Evolutionary conservation across 2,888 invertebrate species (phyloP), one percentile per base, ranked within the genome.

Genomic region (Monopis laevigella): DNA sequence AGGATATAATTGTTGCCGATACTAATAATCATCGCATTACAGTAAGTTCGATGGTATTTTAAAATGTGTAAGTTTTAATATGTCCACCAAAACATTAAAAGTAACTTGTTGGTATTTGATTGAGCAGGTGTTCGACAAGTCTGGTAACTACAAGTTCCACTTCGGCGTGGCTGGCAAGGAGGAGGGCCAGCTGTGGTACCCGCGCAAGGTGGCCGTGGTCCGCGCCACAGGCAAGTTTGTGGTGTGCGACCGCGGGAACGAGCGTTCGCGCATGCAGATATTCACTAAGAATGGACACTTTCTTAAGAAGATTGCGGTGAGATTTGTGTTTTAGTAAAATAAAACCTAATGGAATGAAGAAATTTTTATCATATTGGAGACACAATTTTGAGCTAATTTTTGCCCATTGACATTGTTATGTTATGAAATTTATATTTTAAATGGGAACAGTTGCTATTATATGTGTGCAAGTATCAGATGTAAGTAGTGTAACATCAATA

Each of bases 231-330:
- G 93, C 27, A 93, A 93, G 65, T 93, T 93, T 66, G 96, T 98
- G n/a, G 95, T 98, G 2, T 98, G 98, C 67, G 98, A 98, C 74
- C 90, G 98, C 49, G 97, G 97, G 36, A 96, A 95, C 58, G 97
- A 98, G 65, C 87, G 97, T 42, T 96, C 96, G 1, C 88, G 97
- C 44, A 96, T 98, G 96, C 98, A 98, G 73, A 94, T 98, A 53
- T 98, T 98, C 64, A 96, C 94, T 29, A 94, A 93, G 61, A 95
- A 90, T 62, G 97, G 97, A 18, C 94, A 96, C 61, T 98, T 97
- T 69, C 84, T 97, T 57, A 94, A 94, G 74, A 97, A 97, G 74
- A 97, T 97, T 48, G 94, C 95, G 45, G 85, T 80, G 59, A 45
- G 75, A 58, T 21, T 30, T 21, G n/a, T n/a, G n/a, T n/a, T n/a